Conservation (phyloP, 2,113 vertebrate genomes). For the Phylloscopus whistleri region DNA sequence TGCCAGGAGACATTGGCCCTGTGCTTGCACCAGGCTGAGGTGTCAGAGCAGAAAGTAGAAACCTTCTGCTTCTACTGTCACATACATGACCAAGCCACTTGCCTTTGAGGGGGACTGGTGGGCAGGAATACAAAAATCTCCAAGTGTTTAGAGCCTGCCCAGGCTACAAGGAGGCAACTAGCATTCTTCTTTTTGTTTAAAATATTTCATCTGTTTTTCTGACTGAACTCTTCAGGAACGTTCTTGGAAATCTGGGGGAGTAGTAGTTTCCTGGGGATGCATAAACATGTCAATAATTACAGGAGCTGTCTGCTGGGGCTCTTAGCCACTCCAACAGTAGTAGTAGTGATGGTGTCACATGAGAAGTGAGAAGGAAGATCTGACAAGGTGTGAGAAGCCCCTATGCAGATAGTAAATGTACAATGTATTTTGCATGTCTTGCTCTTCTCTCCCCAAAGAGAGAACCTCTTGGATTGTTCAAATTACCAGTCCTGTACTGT, state of each 20-base stretch:
- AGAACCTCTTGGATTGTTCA: not conserved
- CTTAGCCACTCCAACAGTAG: not conserved
- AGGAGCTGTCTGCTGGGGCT: not conserved
- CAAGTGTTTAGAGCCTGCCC: not conserved
- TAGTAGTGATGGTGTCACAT: not conserved
- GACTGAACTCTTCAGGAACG: not conserved
- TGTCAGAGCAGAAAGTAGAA: not conserved
- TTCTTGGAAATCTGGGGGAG: not conserved
- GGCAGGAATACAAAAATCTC: not conserved
- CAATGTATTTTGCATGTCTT: not conserved
- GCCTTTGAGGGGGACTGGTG: not conserved
- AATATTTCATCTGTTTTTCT: not conserved
- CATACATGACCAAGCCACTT: not conserved
- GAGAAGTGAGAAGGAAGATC: constrained; percentile 7
- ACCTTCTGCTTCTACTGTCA: not conserved
- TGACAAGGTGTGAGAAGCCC: not conserved
- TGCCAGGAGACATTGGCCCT: not conserved
- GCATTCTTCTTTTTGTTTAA: not conserved
- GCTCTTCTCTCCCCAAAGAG: not conserved
- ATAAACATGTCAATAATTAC: not conserved
- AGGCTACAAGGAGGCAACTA: not conserved
- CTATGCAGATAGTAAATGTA: not conserved
- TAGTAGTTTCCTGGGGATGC: not conserved
- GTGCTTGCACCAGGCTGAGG: not conserved
- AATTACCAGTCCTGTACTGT: not conserved